Base-by-base conservation (phyloP, 2,888 invertebrate species). In the Pyrocoelia pectoralis region DNA sequence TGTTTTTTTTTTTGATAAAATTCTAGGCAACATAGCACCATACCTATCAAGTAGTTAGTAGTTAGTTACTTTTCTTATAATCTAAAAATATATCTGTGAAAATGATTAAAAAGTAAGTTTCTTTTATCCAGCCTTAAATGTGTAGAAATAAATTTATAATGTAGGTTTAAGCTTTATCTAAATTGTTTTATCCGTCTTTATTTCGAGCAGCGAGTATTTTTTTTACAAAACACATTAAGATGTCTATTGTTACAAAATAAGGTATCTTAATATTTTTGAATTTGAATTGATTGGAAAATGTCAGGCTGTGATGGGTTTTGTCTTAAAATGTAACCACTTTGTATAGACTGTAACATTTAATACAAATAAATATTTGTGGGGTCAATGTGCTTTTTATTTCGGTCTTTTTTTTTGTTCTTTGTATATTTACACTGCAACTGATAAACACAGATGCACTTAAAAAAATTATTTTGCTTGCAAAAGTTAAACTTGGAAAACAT, bases 261-360 rank as follows among this genome's bases (percentile, higher is more conserved):
- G 53, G 24, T 60, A 54, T 49, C 40, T 52, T 55, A 28, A 15
- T 49, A 15, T 46, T 40, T 59, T 40, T 61, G 52, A 52, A 41
- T 50, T 33, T 61, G 33, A 61, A 56, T 46, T 61, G 63, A 65
- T 67, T 65, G 65, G 57, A 64, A 64, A 61, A 58, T 65, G 68
- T 67, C 66, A 69, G 72, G 72, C 72, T 72, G 72, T 72, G 72
- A 72, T 70, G 69, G 70, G 65, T 57, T 61, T 54, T 63, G 68
- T 68, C 64, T 68, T 60, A 50, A 52, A 56, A 61, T 64, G 58
- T 66, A 60, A 60, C 52, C 24, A 50, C 53, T 50, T 58, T 29
- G 52, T 46, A 55, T 58, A 65, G 65, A 65, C 59, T 65, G 64
- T 64, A 64, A 56, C 40, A 66, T 69, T 69, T 65, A 67, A 63